Base-by-base conservation (phyloP, 2,888 invertebrate species). In the Euphydryas editha region DNA sequence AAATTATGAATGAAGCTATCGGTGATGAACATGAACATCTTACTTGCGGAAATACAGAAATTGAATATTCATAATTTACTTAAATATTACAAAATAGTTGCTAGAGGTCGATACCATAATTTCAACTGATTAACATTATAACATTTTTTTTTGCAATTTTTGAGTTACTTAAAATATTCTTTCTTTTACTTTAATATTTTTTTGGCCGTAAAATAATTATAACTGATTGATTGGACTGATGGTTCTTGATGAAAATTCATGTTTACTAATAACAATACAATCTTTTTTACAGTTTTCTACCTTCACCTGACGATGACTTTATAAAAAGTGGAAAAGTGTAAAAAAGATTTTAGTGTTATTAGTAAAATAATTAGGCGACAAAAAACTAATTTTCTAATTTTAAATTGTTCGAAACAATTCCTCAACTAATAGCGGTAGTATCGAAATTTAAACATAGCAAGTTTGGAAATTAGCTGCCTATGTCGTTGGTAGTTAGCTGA, bases 401-500 rank as follows among this genome's bases (percentile, higher is more conserved):
- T 17, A 54, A 47, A 47, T 47, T 47, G 20, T 47, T 47, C 17
- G 30, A 54, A 36, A 54, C 21, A 13, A 49, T 63, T 68, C 66
- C 62, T 59, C 58, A 56, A 65, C 59, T 71, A 73, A 74, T 65
- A 62, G 58, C 71, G 76, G 78, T 79, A 65, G 74, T 80, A 80
- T 80, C 77, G 74, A 67, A 70, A 68, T 69, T 67, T 51, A 59
- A 65, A 64, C 65, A 68, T 72, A 72, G 72, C 72, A 74, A 76
- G 75, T 78, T 80, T 77, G 75, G 73, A 80, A 81, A 83, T 82
- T 81, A 79, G 81, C 81, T 81, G 76, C 74, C 76, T 76, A 78
- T 83, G 83, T 82, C 81, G 76, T 73, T 76, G 77, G 79, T 80
- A 81, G 84, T 83, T 83, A 82, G 80, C 79, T 76, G 76, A 83